These are phyloP conservation scores for Calameuta pallipes DNA, from an alignment of 2,888 invertebrate genomes.

Conservation along the genomic window DNA sequence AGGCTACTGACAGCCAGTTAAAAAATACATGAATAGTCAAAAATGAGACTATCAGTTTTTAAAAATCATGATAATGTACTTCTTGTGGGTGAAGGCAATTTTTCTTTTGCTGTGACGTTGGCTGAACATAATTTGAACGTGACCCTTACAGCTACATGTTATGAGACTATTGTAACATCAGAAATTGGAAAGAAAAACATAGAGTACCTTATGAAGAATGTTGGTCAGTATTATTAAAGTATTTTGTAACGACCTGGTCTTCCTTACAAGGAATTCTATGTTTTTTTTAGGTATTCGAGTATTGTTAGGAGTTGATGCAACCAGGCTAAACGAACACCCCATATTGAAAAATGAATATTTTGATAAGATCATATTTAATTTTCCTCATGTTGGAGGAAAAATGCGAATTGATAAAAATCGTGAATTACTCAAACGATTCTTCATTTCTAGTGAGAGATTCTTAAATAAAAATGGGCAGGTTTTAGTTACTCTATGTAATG, in stretches of 20 bases:
- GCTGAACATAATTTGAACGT: conserved; percentile 48
- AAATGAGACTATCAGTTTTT: conserved; percentile 51
- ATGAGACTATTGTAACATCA: conserved; percentile 55
- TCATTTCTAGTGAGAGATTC: conserved; percentile 62
- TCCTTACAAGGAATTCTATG: conserved; percentile 22
- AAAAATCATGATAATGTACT: conserved; percentile 57
- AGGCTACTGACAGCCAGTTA: background rate
- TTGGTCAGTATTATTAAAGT: conserved; percentile 51
- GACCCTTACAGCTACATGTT: conserved; percentile 62
- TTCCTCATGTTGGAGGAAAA: conserved; percentile 73
- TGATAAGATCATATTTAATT: conserved; percentile 71
- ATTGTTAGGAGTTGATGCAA: conserved; percentile 68
- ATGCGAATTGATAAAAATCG: conserved; percentile 71
- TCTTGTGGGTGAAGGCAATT: conserved; percentile 71
- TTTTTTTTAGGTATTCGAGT: conserved; percentile 66
- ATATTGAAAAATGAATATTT: conserved; percentile 53
- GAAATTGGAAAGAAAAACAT: conserved; percentile 53
- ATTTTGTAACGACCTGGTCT: background rate
- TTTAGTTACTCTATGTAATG: conserved; percentile 68
- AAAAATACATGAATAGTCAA: background rate
- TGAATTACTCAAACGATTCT: conserved; percentile 67
- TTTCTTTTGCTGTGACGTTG: conserved; percentile 68
- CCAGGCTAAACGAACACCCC: conserved; percentile 58
- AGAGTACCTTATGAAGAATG: conserved; percentile 44
- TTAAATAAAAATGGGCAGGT: conserved; percentile 60